Base-by-base conservation (phyloP, 2,797 vertebrate genomes). In the Sebastes cheni region DNA sequence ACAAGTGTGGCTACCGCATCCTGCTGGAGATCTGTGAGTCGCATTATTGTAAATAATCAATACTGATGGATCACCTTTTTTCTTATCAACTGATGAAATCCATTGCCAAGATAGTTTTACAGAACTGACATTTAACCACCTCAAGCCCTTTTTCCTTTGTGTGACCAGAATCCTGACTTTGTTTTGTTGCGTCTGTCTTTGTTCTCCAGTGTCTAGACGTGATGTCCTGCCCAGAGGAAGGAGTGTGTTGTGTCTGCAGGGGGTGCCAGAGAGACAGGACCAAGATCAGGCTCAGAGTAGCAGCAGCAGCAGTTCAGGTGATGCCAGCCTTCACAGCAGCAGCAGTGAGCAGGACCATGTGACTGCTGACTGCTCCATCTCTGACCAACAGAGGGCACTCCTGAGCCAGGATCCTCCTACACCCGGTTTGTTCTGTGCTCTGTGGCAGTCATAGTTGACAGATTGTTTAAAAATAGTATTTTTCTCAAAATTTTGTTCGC, bases 21-120 rank as follows among this genome's bases (percentile, higher is more conserved):
- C 89, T 96, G 72, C 87, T 94, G 20, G 90, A 95, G 10, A 94
- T 88, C 65, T 72, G 96, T 96, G 88, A 95, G 96, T 94, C 8
- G 9, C 22, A 9, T 32, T 32, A 32, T 32, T 79, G 1, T 32
- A 61, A 27, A n/a, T 22, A 6, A 42, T 1, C 20, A 61, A 4
- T 13, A 69, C 8, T 8, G 0, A 18, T 20, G 6, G 3, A 20
- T 73, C 2, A 65, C 4, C 12, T 4, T 67, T 67, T 16, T 14
- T 36, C 3, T 29, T 32, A 56, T 29, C 10, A 54, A 2, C 14
- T 18, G n/a, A 65, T 72, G 1, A 30, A 22, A 36, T 54, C 3
- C 1, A 1, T 18, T 59, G 9, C 4, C 10, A 11, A 67, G 30
- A 46, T 62, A 5, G 11, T 39, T 70, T 39, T 14, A 27, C 12